Conservation (phyloP, 2,113 vertebrate species). For the Rhea americana region DNA sequence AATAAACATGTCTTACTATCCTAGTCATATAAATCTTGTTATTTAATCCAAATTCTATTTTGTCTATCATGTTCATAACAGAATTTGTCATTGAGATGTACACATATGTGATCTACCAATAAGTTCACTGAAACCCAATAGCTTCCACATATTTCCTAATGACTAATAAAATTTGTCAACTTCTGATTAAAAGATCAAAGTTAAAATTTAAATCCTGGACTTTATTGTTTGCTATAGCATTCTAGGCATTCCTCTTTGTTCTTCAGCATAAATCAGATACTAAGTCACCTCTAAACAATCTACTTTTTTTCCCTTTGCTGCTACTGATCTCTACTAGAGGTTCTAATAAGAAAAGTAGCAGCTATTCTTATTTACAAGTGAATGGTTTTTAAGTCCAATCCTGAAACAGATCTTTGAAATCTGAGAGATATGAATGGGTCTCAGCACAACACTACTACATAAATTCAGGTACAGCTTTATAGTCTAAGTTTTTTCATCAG, state of each 20-base stretch:
- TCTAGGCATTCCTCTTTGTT: not conserved
- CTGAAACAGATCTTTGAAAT: not conserved
- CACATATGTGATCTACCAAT: not conserved
- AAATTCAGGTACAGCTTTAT: not conserved
- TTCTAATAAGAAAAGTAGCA: not conserved
- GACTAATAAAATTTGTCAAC: not conserved
- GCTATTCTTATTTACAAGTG: not conserved
- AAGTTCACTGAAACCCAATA: not conserved
- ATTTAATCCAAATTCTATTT: not conserved
- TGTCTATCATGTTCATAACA: not conserved
- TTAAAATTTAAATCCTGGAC: not conserved
- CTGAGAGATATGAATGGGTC: not conserved
- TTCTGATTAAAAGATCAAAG: not conserved
- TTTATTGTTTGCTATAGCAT: not conserved
- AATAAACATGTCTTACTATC: not conserved
- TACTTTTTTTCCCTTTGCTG: not conserved
- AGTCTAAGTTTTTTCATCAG: not conserved
- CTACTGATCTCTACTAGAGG: not conserved
- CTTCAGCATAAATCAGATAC: not conserved
- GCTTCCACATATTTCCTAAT: not conserved
- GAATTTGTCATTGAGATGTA: not conserved
- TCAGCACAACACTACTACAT: not conserved
- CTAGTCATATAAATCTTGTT: not conserved
- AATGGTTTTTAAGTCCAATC: not conserved
- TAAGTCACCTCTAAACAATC: not conserved